Percentiles rank a stretch among this genome's conserved stretches.
These are phyloP conservation scores for Enteromius thamalakanensis DNA, from an alignment of 2,797 vertebrate species.

Conservation along the genomic window DNA sequence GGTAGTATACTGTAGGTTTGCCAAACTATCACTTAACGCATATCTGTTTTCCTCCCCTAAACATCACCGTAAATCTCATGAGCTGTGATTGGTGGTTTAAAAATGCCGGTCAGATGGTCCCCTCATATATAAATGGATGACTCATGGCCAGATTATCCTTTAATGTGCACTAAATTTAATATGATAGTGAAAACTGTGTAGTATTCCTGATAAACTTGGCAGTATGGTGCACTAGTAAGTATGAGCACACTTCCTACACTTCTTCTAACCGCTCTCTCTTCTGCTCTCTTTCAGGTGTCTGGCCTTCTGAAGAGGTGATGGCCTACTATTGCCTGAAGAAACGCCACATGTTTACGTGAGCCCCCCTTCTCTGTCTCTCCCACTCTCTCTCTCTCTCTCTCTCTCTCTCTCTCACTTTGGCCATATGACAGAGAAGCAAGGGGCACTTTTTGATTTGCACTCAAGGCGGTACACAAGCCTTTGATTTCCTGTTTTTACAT, in stretches of 20 bases:
- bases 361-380: slow-evolving; percentile 58
- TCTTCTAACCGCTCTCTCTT: slow-evolving; percentile 14
- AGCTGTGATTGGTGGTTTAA: not conserved
- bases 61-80: not conserved
- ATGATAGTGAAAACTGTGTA: not conserved
- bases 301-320: slow-evolving; percentile 97
- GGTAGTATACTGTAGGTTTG: not conserved
- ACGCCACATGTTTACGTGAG: slow-evolving; percentile 89
- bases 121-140: not conserved
- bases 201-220: not conserved
- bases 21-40: not conserved
- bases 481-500: slow-evolving; percentile 93
- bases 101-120: not conserved
- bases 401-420: slow-evolving; percentile 64
- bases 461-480: slow-evolving; percentile 92
- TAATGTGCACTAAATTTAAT: not conserved
- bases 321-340: slow-evolving; percentile 97
- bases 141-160: not conserved
- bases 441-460: slow-evolving; percentile 96
- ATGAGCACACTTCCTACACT: not conserved
- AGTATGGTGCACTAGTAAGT: not conserved
- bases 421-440: slow-evolving; percentile 78
- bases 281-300: slow-evolving; percentile 81
- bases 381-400: slow-evolving; percentile 66
- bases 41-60: no score